phyloP scores from a whole-genome alignment of 2,113 vertebrate genomes.

The Damaliscus lunatus region DNA sequence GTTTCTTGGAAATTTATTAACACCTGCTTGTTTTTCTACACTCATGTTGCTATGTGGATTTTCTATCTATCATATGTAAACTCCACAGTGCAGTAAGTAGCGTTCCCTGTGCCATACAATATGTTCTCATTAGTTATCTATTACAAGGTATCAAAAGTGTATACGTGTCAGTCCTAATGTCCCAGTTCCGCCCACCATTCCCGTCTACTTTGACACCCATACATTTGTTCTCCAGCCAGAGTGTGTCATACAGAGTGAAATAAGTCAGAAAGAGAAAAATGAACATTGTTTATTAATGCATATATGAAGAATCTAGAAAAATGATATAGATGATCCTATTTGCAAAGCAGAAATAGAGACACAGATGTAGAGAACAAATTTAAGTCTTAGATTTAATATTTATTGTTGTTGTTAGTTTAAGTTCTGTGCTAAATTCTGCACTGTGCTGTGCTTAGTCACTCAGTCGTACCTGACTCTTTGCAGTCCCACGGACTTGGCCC shows the following conservation, averaged over 20 bases:
- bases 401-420: neutral
- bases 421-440: neutral
- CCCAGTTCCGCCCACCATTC: neutral
- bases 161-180: neutral
- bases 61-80: slow-evolving; percentile 45
- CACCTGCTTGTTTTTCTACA: slow-evolving; percentile 51
- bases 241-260: neutral
- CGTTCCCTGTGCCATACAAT: neutral
- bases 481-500: neutral
- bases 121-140: neutral
- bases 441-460: neutral
- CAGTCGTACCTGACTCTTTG: neutral
- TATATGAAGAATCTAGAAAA: neutral
- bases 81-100: neutral
- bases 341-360: neutral
- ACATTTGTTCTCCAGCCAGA: neutral
- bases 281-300: neutral
- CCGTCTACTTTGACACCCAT: neutral
- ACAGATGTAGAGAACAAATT: neutral
- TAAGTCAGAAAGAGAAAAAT: neutral
- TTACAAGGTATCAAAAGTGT: neutral
- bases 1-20: slow-evolving; percentile 69
- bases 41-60: slow-evolving; percentile 26
- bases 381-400: neutral
- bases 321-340: neutral